Percentiles rank a stretch among this genome's conserved stretches.
Evolutionary conservation across 2,797 vertebrate species (phyloP).

Genomic region (Serranus cabrilla): DNA sequence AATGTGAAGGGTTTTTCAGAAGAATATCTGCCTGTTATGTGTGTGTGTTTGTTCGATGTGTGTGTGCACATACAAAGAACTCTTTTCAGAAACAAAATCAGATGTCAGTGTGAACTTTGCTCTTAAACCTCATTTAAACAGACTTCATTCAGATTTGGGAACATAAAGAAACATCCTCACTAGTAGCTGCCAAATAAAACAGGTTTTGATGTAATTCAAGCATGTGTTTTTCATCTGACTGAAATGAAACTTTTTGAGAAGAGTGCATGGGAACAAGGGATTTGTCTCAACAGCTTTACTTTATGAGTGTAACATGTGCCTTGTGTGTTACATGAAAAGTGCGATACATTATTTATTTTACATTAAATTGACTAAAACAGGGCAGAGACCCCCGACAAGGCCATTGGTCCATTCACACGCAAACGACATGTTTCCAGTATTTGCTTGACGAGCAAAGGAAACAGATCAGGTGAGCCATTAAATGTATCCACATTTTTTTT

Average conservation of each 20-base stretch:
- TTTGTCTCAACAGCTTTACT: not conserved
- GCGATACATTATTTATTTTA: too few relatives aligned
- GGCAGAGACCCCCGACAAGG: too few relatives aligned
- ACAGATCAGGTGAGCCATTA: too few relatives aligned
- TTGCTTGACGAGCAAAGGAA: too few relatives aligned
- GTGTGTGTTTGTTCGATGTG: not conserved
- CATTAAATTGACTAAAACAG: too few relatives aligned
- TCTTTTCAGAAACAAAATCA: conserved; percentile 3
- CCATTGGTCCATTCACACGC: too few relatives aligned
- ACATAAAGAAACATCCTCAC: not conserved
- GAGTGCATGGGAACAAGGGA: not conserved
- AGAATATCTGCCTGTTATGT: not conserved
- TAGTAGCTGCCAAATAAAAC: conserved; percentile 12
- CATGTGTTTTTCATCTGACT: conserved; percentile 7
- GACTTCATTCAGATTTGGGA: not conserved
- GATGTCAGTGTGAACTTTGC: not conserved
- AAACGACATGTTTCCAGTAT: too few relatives aligned
- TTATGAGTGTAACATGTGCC: not conserved
- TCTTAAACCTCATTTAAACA: not conserved
- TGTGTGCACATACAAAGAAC: not conserved
- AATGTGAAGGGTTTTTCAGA: too few relatives aligned
- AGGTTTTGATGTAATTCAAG: not conserved
- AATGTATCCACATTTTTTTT: not conserved
- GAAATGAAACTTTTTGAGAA: not conserved
- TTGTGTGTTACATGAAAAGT: too few relatives aligned